Percentiles rank a stretch among this genome's conserved stretches.
Evolutionary conservation across 2,113 vertebrate genomes (phyloP).

Genomic region (Tamias sibiricus): DNA sequence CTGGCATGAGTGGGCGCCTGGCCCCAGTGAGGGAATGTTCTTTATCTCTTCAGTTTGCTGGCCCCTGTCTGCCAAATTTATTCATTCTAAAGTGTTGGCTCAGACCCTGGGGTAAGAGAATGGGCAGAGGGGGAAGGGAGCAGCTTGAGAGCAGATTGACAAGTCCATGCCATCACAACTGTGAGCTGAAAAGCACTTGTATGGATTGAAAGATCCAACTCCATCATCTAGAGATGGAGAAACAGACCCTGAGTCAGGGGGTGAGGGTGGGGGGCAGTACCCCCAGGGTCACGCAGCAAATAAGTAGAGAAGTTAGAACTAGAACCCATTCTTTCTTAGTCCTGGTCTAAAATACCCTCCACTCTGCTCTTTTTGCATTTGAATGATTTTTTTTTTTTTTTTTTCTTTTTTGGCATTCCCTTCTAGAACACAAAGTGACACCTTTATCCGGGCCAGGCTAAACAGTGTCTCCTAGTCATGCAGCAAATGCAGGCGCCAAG

Average conservation of each 20-base stretch:
- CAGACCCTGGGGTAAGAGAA: background rate
- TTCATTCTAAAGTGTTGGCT: conserved; percentile 73
- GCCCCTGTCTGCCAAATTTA: conserved; percentile 65
- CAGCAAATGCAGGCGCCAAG: background rate
- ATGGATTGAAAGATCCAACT: background rate
- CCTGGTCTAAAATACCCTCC: background rate
- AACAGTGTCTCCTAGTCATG: no score
- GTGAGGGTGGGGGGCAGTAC: fast-evolving
- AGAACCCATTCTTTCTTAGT: background rate
- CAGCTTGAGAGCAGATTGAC: background rate
- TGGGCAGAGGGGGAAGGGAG: background rate
- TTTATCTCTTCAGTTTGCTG: conserved; percentile 42
- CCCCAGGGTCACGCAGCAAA: background rate
- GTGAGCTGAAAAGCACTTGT: background rate
- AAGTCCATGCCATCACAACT: background rate
- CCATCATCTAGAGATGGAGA: background rate
- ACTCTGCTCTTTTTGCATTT: background rate
- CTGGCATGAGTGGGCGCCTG: background rate
- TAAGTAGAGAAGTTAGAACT: background rate
- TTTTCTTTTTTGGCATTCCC: background rate
- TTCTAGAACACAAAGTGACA: background rate
- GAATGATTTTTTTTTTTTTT: background rate
- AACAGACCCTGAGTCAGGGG: background rate
- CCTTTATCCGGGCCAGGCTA: no score
- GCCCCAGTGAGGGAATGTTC: background rate